These are phyloP conservation scores for Mimachlamys varia DNA, from an alignment of 2,888 invertebrate species.

Conservation along the genomic window DNA sequence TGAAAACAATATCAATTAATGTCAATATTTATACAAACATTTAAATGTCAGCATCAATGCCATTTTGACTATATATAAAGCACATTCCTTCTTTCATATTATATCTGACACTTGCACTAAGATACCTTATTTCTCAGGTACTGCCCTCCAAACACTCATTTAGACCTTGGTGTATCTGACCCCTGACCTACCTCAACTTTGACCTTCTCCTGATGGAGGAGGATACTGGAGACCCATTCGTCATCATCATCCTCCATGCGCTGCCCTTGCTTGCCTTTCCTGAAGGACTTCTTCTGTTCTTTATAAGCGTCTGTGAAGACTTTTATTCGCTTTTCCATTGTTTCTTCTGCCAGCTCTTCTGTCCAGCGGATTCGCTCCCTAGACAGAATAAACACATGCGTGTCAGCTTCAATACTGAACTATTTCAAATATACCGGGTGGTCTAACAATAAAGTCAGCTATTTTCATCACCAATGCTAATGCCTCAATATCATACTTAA, in stretches of 20 bases:
- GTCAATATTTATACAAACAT: too few relatives aligned
- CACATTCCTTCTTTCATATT: too few relatives aligned
- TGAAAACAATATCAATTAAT: too few relatives aligned
- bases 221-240: conserved; percentile 74
- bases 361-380: conserved; percentile 67
- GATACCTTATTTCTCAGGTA: too few relatives aligned
- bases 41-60: too few relatives aligned
- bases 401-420: background rate
- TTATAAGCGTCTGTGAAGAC: conserved; percentile 61
- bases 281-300: conserved; percentile 32
- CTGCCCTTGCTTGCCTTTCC: conserved; percentile 47
- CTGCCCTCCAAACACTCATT: too few relatives aligned
- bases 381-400: conserved; percentile 9
- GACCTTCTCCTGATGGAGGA: conserved; percentile 70
- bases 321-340: conserved; percentile 68
- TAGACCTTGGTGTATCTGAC: background rate
- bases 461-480: too few relatives aligned
- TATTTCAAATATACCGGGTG: background rate
- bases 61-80: too few relatives aligned
- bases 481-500: too few relatives aligned
- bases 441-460: too few relatives aligned
- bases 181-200: conserved; percentile 68
- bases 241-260: conserved; percentile 71
- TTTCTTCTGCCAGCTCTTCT: conserved; percentile 67
- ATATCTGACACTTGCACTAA: too few relatives aligned